Base-by-base conservation (phyloP, 2,797 vertebrate genomes). In the Sciurus vulgaris region DNA sequence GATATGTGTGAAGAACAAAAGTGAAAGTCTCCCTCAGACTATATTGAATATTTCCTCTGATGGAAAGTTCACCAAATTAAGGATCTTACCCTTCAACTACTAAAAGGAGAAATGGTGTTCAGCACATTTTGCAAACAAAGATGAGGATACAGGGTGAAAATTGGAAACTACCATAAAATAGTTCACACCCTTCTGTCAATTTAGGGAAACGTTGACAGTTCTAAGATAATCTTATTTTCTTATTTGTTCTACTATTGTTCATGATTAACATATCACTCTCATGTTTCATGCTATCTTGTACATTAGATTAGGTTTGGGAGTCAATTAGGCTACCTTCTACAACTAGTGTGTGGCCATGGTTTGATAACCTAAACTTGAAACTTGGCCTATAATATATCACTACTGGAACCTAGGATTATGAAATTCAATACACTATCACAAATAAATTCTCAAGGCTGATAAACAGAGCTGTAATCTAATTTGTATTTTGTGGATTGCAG, bases 61-160 rank as follows among this genome's bases (percentile, higher is more conserved):
- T 38, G 0, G 7, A 15, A 94, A 87, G 26, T 44, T 93, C 30
- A 54, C n/a, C 15, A 81, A 95, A 91, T 83, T 89, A 89, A 92
- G 12, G 7, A 4, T 79, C 22, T 83, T 5, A 81, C 0, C 10
- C 35, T 56, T 77, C 22, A 81, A 47, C 3, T 84, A 79, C 18
- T 85, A 28, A 69, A 61, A 96, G 7, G 5, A 94, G 22, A 70
- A 88, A 93, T 49, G 10, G 2, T 83, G 11, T 35, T 59, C 11
- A 81, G 22, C 7, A n/a, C 9, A 63, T 59, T 88, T 96, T 56
- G 10, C 20, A 59, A 84, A 51, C 38, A 2, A 26, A 82, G 49
- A 44, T 77, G 30, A 92, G 13, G 7, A 30, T n/a, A 63, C 14
- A 41, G 14, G 6, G 44, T 47, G 24, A 84, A 51, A 89, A 70